Evolutionary conservation across 2,113 vertebrate species (phyloP).

Genomic region (Heloderma charlesbogerti): DNA sequence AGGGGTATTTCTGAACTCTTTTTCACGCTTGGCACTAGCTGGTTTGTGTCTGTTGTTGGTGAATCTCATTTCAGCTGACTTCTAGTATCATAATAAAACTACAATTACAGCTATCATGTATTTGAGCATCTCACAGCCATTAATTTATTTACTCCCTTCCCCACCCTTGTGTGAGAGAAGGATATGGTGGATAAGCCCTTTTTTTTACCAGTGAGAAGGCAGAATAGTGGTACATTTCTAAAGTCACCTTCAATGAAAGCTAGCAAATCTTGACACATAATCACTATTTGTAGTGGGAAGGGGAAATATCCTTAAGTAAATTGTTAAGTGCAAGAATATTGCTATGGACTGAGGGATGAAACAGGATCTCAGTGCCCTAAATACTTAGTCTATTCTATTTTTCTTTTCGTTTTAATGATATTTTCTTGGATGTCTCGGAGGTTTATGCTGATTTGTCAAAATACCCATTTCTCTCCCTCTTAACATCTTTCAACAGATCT

Average conservation of each 20-base stretch:
- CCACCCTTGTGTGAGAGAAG: background rate
- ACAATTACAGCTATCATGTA: background rate
- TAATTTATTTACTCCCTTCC: background rate
- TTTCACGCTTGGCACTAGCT: background rate
- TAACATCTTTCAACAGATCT: slow-evolving; percentile 86
- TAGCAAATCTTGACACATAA: background rate
- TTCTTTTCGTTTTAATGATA: background rate
- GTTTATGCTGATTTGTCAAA: background rate
- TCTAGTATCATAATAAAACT: background rate
- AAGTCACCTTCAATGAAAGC: background rate
- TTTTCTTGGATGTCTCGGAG: slow-evolving; percentile 14
- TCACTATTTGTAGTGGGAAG: background rate
- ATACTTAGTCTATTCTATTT: background rate
- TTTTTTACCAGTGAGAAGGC: background rate
- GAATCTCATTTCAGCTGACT: background rate
- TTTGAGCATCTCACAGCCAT: background rate
- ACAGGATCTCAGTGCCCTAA: background rate
- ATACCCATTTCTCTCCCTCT: slow-evolving; percentile 44
- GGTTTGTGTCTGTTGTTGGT: background rate
- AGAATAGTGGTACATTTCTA: background rate
- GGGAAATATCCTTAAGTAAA: background rate
- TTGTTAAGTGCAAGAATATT: background rate
- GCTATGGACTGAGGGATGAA: background rate
- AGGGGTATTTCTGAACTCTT: slow-evolving; percentile 3
- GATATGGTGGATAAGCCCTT: background rate